Base-by-base conservation (phyloP, 2,888 invertebrate genomes). In the Polydesmus complanatus region DNA sequence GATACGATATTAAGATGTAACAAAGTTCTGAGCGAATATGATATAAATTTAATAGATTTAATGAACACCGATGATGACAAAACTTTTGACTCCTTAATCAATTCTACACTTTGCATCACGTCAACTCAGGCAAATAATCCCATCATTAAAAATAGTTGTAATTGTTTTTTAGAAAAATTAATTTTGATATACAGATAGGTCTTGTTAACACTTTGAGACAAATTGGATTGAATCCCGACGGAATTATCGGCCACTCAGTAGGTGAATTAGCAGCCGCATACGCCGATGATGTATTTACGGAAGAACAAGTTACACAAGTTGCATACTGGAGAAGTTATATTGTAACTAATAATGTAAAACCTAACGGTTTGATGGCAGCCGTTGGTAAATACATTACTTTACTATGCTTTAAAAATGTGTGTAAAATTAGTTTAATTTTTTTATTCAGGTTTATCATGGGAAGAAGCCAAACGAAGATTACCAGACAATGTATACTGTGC, bases 261-360 rank as follows among this genome's bases (percentile, higher is more conserved):
- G 92, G 92, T 47, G 92, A 93, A 77, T 77, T 96, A 3, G 92
- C 91, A 1, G 96, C 96, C 75, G 95, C 93, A 19, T 96, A 96
- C 77, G 95, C 94, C 27, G 96, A 96, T 78, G 94, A 92, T 18
- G 88, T 91, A 56, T 84, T 97, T 69, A 93, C 92, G 8, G 85
- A 88, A 1, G 94, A 94, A 73, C 95, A 98, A 77, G 86, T 94
- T 0, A 86, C 96, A 60, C 77, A 95, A 68, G 86, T 93, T 57
- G 94, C 97, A 48, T 96, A 90, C 77, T 91, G 90, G 83, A 82
- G 97, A 75, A 94, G 94, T 22, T 83, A 83, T 69, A 85, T 86
- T 68, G 85, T 92, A 68, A 74, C 83, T 66, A 89, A 90, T 68
- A 83, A 87, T 5, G 79, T 81, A 67, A 74, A 91, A 67, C 73